Evolutionary conservation across 2,888 invertebrate genomes (phyloP).

Genomic region (Leptodirus hochenwartii): DNA sequence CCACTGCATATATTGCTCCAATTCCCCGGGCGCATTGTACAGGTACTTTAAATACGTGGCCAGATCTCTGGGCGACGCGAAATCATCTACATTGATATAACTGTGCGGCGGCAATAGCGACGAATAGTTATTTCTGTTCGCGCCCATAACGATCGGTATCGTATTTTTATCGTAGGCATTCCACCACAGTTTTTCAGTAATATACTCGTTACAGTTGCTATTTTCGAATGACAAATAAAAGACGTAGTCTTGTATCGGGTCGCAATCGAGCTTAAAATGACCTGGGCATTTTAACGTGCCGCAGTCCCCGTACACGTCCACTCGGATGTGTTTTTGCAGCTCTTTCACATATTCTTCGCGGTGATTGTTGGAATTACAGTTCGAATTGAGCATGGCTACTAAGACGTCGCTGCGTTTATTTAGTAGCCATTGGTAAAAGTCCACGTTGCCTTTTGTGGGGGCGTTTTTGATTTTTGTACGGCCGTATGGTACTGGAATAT

Average conservation of each 20-base stretch:
- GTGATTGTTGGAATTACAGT: slow-evolving; percentile 32
- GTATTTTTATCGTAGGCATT: slow-evolving; percentile 41
- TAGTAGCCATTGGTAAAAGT: slow-evolving; percentile 19
- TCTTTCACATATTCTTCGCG: slow-evolving; percentile 35
- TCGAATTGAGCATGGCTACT: slow-evolving; percentile 37
- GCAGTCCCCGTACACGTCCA: slow-evolving; percentile 39
- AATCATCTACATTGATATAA: slow-evolving; percentile 39
- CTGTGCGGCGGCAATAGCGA: slow-evolving; percentile 41
- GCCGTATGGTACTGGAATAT: slow-evolving; percentile 48
- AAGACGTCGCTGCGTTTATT: slow-evolving; percentile 29
- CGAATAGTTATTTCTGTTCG: slow-evolving; percentile 26
- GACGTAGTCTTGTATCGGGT: slow-evolving; percentile 34
- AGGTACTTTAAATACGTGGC: slow-evolving; percentile 33
- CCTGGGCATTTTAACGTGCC: slow-evolving; percentile 37
- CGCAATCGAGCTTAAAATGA: slow-evolving; percentile 41
- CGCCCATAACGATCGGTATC: slow-evolving; percentile 48
- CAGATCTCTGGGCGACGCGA: slow-evolving; percentile 29
- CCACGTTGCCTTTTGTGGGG: slow-evolving; percentile 8
- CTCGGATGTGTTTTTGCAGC: slow-evolving; percentile 36
- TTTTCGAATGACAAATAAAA: slow-evolving; percentile 57
- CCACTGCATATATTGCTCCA: slow-evolving; percentile 37
- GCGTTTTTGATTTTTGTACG: slow-evolving; percentile 27
- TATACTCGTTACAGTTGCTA: slow-evolving; percentile 45
- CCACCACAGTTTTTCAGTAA: slow-evolving; percentile 53
- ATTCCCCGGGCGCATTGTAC: slow-evolving; percentile 25